Percentiles rank a stretch among this genome's conserved stretches.
Evolutionary conservation across 2,888 invertebrate species (phyloP).

Genomic region (Villa cingulata): DNA sequence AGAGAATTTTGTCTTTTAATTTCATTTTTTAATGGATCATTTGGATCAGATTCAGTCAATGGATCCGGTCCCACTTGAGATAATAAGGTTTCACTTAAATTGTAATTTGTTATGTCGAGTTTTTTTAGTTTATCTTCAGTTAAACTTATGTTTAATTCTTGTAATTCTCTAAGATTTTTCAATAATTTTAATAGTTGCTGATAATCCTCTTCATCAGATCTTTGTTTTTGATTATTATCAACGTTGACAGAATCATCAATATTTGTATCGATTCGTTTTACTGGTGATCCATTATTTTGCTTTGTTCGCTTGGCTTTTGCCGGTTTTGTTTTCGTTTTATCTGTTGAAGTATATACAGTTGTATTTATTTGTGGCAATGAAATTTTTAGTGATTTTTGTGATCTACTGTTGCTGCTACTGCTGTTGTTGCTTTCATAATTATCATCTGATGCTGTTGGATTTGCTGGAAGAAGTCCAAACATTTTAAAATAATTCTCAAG

Average conservation of each 20-base stretch:
- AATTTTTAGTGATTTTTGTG: slow-evolving; percentile 6
- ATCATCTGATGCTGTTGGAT: slow-evolving; percentile 4
- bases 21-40: slow-evolving; percentile 35
- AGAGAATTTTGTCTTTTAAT: slow-evolving; percentile 37
- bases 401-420: slow-evolving; percentile 11
- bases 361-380: neutral
- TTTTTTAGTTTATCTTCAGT: slow-evolving; percentile 35
- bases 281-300: neutral
- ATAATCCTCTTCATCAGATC: slow-evolving; percentile 38
- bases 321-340: slow-evolving; percentile 2
- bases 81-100: slow-evolving; percentile 28
- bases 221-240: slow-evolving; percentile 7
- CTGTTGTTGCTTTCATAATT: slow-evolving; percentile 1
- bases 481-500: slow-evolving; percentile 32
- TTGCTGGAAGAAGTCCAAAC: slow-evolving; percentile 34
- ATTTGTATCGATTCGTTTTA: slow-evolving; percentile 8
- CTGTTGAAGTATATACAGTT: neutral
- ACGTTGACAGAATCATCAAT: slow-evolving; percentile 1
- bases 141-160: slow-evolving; percentile 32
- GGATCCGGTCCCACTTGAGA: slow-evolving; percentile 34
- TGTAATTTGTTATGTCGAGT: slow-evolving; percentile 28
- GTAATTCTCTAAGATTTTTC: slow-evolving; percentile 36
- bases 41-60: slow-evolving; percentile 23
- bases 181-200: slow-evolving; percentile 37
- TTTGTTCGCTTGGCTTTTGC: slow-evolving; percentile 7